Conservation (phyloP, 92 coral and sea anemone genomes). For the Phenganax stokvisi region DNA sequence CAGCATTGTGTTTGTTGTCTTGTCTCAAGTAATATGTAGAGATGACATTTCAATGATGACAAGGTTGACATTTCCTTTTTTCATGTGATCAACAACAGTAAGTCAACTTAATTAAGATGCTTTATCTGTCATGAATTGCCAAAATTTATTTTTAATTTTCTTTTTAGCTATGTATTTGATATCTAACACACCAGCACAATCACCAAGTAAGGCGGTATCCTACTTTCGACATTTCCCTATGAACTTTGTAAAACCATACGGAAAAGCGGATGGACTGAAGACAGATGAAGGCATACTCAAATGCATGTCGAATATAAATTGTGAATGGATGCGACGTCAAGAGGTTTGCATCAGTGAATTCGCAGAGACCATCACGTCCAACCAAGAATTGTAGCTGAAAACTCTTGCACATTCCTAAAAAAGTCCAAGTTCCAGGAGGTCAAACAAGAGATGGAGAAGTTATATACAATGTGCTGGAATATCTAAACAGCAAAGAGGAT, state of each 20-base stretch:
- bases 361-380: not conserved
- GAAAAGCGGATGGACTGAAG: not conserved
- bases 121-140: not conserved
- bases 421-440: not conserved
- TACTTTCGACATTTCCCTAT: not conserved
- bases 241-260: not conserved
- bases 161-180: not conserved
- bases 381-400: not conserved
- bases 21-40: not conserved
- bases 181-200: too few species aligned
- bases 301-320: not conserved
- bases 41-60: not conserved
- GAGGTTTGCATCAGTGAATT: not conserved
- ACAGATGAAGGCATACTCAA: not conserved
- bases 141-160: not conserved
- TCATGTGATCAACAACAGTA: not conserved
- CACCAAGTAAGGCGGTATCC: not conserved
- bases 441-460: not conserved
- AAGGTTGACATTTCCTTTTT: not conserved
- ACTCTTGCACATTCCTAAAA: not conserved
- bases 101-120: not conserved
- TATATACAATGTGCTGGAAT: not conserved
- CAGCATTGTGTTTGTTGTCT: not conserved
- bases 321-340: not conserved
- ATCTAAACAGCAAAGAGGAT: not conserved